A percentile compares a stretch with the other conserved stretches of the same genome.
These are phyloP conservation scores for Serripes groenlandicus DNA, from an alignment of 2,888 invertebrate species.

Conservation along the genomic window DNA sequence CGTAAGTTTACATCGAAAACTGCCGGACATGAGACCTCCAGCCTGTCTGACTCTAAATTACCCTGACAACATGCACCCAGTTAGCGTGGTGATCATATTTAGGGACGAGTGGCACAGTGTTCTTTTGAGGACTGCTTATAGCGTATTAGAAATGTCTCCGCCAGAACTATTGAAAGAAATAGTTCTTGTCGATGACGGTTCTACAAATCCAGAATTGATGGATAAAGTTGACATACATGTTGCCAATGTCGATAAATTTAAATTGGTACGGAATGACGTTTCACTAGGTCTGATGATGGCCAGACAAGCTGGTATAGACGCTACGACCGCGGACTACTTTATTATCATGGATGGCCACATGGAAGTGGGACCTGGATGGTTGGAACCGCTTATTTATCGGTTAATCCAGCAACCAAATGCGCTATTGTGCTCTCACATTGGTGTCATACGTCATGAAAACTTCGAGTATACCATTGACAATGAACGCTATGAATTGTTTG, in stretches of 20 bases:
- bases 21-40: conserved; percentile 40
- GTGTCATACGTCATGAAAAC: conserved; percentile 45
- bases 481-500: conserved; percentile 29
- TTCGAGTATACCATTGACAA: conserved; percentile 33
- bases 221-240: conserved; percentile 45
- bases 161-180: conserved; percentile 56
- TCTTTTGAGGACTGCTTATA: conserved; percentile 62
- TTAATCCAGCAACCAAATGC: conserved; percentile 62
- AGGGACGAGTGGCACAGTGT: conserved; percentile 62
- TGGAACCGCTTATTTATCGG: conserved; percentile 65
- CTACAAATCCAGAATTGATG: conserved; percentile 29
- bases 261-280: conserved; percentile 42
- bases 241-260: conserved; percentile 46
- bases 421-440: conserved; percentile 62
- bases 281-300: conserved; percentile 64
- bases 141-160: conserved; percentile 61
- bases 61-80: conserved; percentile 32
- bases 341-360: conserved; percentile 68
- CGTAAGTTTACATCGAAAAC: conserved; percentile 33
- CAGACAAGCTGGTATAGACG: conserved; percentile 63
- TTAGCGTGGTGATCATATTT: conserved; percentile 61
- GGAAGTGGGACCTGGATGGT: conserved; percentile 66
- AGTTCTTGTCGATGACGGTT: conserved; percentile 68
- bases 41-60: conserved; percentile 36
- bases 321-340: conserved; percentile 50